Conservation (phyloP, 2,888 invertebrate species). For the Drosophila nigritarsus region DNA sequence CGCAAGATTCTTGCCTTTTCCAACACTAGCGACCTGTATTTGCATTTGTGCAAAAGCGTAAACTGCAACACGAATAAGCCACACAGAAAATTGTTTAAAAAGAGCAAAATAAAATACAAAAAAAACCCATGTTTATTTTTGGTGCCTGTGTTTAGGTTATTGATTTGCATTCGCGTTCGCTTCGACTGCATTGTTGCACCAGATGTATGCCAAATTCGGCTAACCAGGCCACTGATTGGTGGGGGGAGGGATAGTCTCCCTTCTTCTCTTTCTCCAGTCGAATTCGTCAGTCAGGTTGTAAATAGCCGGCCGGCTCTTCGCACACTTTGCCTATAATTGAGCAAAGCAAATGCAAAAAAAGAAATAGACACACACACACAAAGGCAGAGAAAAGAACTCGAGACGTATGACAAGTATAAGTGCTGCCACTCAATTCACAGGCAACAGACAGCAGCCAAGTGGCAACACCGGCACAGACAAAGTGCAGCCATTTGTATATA, state of each 20-base stretch:
- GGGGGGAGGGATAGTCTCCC: not conserved
- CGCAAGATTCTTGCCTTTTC: not conserved
- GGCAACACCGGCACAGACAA: conserved; percentile 69
- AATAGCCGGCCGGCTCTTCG: conserved; percentile 44
- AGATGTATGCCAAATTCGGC: conserved; percentile 45
- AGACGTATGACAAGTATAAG: conserved; percentile 66
- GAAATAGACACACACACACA: conserved; percentile 10
- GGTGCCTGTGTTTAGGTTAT: conserved; percentile 49
- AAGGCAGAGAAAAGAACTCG: conserved; percentile 34
- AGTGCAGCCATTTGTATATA: conserved; percentile 49
- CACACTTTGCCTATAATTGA: conserved; percentile 69
- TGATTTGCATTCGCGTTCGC: conserved; percentile 43
- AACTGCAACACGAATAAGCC: conserved; percentile 36
- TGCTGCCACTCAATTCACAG: conserved; percentile 76
- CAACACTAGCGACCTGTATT: conserved; percentile 47
- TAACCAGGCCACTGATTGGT: conserved; percentile 32
- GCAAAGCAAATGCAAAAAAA: conserved; percentile 49
- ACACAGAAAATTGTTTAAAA: conserved; percentile 38
- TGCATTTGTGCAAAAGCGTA: conserved; percentile 57
- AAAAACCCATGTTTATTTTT: conserved; percentile 56
- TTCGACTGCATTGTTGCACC: conserved; percentile 42
- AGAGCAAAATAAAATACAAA: conserved; percentile 3
- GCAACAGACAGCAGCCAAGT: conserved; percentile 72
- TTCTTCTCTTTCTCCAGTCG: conserved; percentile 13
- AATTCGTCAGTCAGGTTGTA: conserved; percentile 27